A percentile compares a stretch with the other conserved stretches of the same genome.
Evolutionary conservation across 2,888 invertebrate genomes (phyloP).

Genomic region (Holacanthella duospinosa): DNA sequence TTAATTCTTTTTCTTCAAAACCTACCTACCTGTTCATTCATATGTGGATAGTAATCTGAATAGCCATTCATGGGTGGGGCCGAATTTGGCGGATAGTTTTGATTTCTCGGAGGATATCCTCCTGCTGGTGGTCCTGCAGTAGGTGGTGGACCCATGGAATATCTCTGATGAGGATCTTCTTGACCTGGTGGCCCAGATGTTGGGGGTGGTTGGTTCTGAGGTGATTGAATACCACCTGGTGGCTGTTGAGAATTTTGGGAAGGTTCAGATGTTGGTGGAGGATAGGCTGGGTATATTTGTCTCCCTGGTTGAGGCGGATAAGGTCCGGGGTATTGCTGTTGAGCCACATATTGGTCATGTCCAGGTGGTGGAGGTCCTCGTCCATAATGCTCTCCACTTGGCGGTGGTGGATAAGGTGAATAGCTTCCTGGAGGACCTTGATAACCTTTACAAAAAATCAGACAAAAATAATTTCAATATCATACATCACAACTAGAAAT

Average conservation of each 20-base stretch:
- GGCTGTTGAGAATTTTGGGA: conserved; percentile 24
- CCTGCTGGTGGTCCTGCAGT: conserved; percentile 51
- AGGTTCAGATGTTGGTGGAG: conserved; percentile 34
- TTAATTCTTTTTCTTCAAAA: no score
- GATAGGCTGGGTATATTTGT: conserved; percentile 43
- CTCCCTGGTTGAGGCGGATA: conserved; percentile 43
- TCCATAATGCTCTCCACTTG: conserved; percentile 42
- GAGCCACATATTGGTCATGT: not conserved
- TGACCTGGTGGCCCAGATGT: conserved; percentile 15
- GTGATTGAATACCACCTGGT: conserved; percentile 29
- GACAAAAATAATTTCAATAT: conserved; percentile 1
- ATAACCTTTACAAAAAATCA: conserved; percentile 41
- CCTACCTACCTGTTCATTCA: conserved; percentile 33
- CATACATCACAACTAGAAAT: not conserved
- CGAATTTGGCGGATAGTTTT: conserved; percentile 49
- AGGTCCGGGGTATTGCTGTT: conserved; percentile 10
- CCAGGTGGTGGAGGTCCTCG: conserved; percentile 39
- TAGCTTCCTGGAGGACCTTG: conserved; percentile 43
- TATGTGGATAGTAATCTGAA: conserved; percentile 43
- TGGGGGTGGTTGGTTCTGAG: conserved; percentile 15
- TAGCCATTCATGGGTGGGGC: conserved; percentile 33
- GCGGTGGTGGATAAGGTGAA: conserved; percentile 42
- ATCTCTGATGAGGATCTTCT: conserved; percentile 18
- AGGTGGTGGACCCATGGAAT: conserved; percentile 29
- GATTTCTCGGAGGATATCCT: conserved; percentile 57